phyloP scores from a whole-genome alignment of 1,140 invertebrate genomes.

The Brachionus calyciflorus region DNA sequence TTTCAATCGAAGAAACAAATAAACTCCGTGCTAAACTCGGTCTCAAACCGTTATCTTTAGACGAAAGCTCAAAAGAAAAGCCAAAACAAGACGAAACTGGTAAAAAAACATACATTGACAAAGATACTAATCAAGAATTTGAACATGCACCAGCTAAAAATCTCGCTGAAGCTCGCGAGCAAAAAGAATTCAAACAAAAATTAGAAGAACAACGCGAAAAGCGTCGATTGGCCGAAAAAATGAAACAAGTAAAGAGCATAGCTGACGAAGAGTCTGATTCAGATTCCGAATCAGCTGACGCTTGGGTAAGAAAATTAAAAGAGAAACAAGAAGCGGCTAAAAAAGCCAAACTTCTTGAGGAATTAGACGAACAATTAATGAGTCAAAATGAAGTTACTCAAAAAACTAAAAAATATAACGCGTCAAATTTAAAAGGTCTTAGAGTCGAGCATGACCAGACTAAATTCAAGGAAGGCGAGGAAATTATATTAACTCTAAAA shows the following conservation, averaged over 20 bases:
- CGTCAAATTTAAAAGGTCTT: conserved; percentile 72
- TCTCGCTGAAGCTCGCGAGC: conserved; percentile 70
- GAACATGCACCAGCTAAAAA: conserved; percentile 83
- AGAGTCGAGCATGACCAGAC: conserved; percentile 79
- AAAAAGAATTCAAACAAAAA: conserved; percentile 79
- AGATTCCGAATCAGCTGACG: conserved; percentile 52
- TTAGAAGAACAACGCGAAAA: conserved; percentile 60
- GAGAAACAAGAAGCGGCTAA: conserved; percentile 75
- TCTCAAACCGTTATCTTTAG: conserved; percentile 3
- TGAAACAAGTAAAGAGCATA: conserved; percentile 64
- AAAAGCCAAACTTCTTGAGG: conserved; percentile 83
- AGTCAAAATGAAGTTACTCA: conserved; percentile 21
- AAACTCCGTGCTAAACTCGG: conserved; percentile 42
- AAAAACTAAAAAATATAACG: conserved; percentile 53
- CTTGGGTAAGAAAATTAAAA: conserved; percentile 79
- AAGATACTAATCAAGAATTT: conserved; percentile 42
- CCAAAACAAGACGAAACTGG: not conserved
- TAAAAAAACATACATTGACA: conserved; percentile 42
- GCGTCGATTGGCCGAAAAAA: not conserved
- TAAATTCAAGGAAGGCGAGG: conserved; percentile 76
- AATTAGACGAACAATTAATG: conserved; percentile 71
- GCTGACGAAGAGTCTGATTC: conserved; percentile 56
- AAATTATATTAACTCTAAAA: conserved; percentile 85
- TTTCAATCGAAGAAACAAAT: conserved; percentile 45
- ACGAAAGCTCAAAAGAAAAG: conserved; percentile 19